Conservation (phyloP, 2,888 invertebrate genomes). For the Allolobophora icterica region DNA sequence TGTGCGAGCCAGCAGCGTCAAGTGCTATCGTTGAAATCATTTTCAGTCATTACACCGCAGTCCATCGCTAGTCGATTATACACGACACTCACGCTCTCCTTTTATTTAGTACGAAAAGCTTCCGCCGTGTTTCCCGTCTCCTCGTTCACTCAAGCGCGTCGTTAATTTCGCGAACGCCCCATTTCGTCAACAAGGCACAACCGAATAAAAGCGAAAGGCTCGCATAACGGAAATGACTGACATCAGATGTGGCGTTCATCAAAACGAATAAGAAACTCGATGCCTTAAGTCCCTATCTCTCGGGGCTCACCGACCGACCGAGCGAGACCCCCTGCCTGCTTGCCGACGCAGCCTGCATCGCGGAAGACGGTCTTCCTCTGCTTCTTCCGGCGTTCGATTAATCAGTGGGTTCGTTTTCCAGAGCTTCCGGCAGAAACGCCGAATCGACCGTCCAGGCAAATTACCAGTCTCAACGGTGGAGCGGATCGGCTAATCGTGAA, state of each 20-base stretch:
- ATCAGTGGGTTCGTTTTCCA: constrained; percentile 10
- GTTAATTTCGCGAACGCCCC: neutral
- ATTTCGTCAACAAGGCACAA: neutral
- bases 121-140: neutral
- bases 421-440: neutral
- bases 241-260: neutral
- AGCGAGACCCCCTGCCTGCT: too few relatives aligned
- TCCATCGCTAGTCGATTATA: neutral
- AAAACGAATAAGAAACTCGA: neutral
- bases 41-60: neutral
- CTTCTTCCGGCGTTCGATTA: neutral
- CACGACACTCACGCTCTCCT: neutral
- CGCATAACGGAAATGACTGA: neutral
- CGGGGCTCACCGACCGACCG: neutral
- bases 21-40: neutral
- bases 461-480: neutral
- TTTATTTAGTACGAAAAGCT: neutral
- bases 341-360: neutral
- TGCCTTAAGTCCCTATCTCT: neutral
- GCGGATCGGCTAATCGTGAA: neutral
- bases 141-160: neutral
- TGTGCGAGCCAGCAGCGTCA: neutral
- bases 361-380: neutral
- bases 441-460: neutral
- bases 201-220: neutral